Percentiles rank a stretch among this genome's conserved stretches.
Evolutionary conservation across 2,113 vertebrate species (phyloP).

Genomic region (Puma concolor): DNA sequence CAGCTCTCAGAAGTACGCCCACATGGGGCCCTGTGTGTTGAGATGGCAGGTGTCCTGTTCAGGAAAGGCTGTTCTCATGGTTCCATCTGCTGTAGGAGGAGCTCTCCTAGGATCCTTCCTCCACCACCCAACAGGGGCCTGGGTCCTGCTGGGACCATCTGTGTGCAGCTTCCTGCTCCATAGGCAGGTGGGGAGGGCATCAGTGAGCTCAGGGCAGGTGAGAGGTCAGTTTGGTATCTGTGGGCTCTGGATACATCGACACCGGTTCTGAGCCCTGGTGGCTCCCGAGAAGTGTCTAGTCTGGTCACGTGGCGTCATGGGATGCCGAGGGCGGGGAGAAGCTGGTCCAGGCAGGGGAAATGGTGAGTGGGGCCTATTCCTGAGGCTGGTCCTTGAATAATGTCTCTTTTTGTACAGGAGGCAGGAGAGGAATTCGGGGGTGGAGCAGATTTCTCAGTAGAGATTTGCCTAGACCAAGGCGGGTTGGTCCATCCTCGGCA

Average conservation of each 20-base stretch:
- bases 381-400: neutral
- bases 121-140: neutral
- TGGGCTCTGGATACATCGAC: rapidly evolving
- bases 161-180: neutral
- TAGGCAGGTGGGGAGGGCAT: no score
- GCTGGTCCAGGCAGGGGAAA: neutral
- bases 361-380: neutral
- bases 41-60: neutral
- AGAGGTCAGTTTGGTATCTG: neutral
- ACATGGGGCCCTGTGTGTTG: neutral
- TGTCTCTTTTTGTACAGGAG: rapidly evolving
- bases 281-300: neutral
- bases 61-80: neutral
- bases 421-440: neutral
- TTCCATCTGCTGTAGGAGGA: neutral
- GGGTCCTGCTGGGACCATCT: neutral
- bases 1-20: rapidly evolving
- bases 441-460: neutral
- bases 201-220: neutral
- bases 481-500: neutral
- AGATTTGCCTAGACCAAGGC: neutral
- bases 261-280: rapidly evolving
- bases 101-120: neutral
- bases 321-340: neutral
- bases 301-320: rapidly evolving